Conservation (phyloP, 1,140 invertebrate species). For the Heliconius congener region DNA sequence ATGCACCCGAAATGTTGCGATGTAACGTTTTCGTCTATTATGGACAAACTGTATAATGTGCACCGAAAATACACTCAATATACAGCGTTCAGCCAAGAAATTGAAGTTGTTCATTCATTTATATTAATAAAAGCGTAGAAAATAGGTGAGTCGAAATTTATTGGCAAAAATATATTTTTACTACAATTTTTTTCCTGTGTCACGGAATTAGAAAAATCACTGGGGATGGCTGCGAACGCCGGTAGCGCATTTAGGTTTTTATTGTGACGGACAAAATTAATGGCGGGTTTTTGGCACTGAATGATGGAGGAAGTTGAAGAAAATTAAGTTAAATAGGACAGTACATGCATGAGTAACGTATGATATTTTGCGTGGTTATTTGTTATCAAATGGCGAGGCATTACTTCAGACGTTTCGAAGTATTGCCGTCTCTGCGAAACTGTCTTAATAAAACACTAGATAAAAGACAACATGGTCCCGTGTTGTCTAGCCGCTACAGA, state of each 20-base stretch:
- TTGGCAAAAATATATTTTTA: slow-evolving; percentile 8
- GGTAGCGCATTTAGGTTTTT: slow-evolving; percentile 19
- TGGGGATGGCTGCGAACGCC: slow-evolving; percentile 14
- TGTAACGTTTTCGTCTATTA: slow-evolving; percentile 37
- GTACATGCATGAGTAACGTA: slow-evolving; percentile 49
- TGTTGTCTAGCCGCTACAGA: background rate
- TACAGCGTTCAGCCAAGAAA: slow-evolving; percentile 14
- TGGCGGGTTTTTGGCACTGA: slow-evolving; percentile 36
- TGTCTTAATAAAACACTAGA: slow-evolving; percentile 24
- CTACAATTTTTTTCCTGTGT: slow-evolving; percentile 14
- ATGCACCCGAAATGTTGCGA: slow-evolving; percentile 48
- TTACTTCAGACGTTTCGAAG: slow-evolving; percentile 36
- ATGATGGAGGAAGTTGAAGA: slow-evolving; percentile 40
- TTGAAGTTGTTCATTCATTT: slow-evolving; percentile 19
- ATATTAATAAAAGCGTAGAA: slow-evolving; percentile 3
- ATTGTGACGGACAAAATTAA: slow-evolving; percentile 29
- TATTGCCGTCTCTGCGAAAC: slow-evolving; percentile 31
- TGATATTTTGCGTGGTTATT: slow-evolving; percentile 49
- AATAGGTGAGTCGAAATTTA: slow-evolving; percentile 20
- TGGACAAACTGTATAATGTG: slow-evolving; percentile 26
- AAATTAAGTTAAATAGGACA: slow-evolving; percentile 45
- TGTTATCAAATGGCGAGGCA: slow-evolving; percentile 52
- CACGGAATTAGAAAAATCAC: slow-evolving; percentile 16
- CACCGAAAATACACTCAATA: slow-evolving; percentile 21
- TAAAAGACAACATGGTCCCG: slow-evolving; percentile 22